These are phyloP conservation scores for Heliothis peltigera DNA, from an alignment of 2,888 invertebrate genomes.

Conservation along the genomic window DNA sequence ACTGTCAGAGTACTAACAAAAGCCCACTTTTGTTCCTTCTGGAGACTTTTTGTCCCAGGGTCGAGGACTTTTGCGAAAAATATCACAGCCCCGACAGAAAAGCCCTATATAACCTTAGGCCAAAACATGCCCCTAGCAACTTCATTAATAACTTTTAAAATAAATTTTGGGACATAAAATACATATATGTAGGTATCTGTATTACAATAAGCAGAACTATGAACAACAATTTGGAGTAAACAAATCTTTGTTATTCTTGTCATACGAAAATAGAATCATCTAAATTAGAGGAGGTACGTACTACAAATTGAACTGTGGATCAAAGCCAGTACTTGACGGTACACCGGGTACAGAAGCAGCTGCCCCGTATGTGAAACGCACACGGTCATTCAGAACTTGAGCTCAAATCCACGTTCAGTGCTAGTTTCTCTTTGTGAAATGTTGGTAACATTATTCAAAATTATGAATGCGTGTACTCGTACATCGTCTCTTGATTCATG, in stretches of 20 bases:
- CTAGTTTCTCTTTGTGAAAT: slow-evolving; percentile 50
- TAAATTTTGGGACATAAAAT: too few relatives aligned
- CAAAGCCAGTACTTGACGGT: slow-evolving; percentile 5
- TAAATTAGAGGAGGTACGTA: not conserved
- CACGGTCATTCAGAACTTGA: slow-evolving; percentile 39
- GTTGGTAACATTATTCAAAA: slow-evolving; percentile 49
- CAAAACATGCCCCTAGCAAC: too few relatives aligned
- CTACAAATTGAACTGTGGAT: slow-evolving; percentile 23
- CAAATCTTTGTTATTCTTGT: not conserved
- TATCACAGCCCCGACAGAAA: too few relatives aligned
- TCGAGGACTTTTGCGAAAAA: too few relatives aligned
- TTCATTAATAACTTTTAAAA: too few relatives aligned
- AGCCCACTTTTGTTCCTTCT: too few relatives aligned
- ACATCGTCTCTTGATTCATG: slow-evolving; percentile 18
- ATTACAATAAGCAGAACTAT: too few relatives aligned
- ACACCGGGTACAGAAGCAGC: slow-evolving; percentile 25
- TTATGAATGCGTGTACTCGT: slow-evolving; percentile 35
- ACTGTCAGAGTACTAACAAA: too few relatives aligned
- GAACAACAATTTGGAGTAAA: too few relatives aligned
- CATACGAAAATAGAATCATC: not conserved
- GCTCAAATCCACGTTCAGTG: slow-evolving; percentile 15
- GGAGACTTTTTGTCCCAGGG: too few relatives aligned
- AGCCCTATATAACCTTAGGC: too few relatives aligned
- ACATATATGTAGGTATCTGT: too few relatives aligned
- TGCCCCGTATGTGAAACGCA: slow-evolving; percentile 35